Conservation (phyloP, 2,888 invertebrate species). For the Melipona beecheii region DNA sequence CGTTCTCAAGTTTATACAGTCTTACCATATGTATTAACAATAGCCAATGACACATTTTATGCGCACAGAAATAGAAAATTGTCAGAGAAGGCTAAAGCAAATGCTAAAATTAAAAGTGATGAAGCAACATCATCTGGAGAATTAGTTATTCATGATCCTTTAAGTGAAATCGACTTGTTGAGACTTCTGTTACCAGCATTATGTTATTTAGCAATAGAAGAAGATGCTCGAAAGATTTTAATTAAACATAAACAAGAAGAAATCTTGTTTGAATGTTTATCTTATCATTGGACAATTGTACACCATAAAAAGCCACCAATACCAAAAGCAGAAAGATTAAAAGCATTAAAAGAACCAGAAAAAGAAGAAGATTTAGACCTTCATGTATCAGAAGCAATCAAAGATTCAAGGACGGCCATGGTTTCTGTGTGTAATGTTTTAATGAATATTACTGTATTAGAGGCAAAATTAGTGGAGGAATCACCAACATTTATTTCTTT, state of each 20-base stretch:
- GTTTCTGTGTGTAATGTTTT: conserved; percentile 95
- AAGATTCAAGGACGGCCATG: conserved; percentile 93
- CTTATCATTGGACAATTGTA: conserved; percentile 94
- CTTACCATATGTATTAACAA: conserved; percentile 91
- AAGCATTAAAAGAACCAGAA: conserved; percentile 90
- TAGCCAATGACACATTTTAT: conserved; percentile 93
- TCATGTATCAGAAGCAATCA: conserved; percentile 91
- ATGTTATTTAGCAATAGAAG: conserved; percentile 96
- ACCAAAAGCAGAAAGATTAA: conserved; percentile 91
- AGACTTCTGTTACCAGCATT: conserved; percentile 94
- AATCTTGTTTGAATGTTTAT: conserved; percentile 91
- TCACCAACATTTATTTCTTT: conserved; percentile 91
- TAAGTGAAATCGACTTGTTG: conserved; percentile 89
- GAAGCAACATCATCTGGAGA: conserved; percentile 77
- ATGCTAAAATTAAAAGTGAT: conserved; percentile 81
- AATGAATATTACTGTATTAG: conserved; percentile 96
- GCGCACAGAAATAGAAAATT: conserved; percentile 89
- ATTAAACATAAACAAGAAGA: conserved; percentile 92
- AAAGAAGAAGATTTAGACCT: conserved; percentile 88
- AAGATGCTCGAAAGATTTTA: conserved; percentile 92
- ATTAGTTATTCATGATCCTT: conserved; percentile 83
- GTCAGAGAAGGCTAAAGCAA: conserved; percentile 88
- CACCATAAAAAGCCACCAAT: conserved; percentile 93
- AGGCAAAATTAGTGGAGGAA: conserved; percentile 92
- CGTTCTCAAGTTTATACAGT: conserved; percentile 92